These are phyloP conservation scores for Parapristionchus giblindavisi DNA, from an alignment of 2,888 invertebrate species.

Conservation along the genomic window DNA sequence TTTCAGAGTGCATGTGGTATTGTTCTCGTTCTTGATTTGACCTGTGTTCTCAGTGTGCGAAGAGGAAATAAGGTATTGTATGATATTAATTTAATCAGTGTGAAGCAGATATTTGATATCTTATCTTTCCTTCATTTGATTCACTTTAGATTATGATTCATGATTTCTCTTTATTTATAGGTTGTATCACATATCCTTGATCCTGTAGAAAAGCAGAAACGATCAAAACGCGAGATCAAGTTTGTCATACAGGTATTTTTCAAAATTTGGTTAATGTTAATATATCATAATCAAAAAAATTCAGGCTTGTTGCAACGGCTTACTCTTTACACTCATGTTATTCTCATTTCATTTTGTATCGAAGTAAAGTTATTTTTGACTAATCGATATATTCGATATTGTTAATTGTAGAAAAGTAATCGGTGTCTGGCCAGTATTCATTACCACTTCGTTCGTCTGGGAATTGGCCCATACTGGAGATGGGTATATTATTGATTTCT, in stretches of 20 bases:
- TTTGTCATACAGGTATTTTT: conserved; percentile 26
- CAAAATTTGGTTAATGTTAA: no score
- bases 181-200: not conserved
- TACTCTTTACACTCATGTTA: conserved; percentile 20
- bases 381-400: not conserved
- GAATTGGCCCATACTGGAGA: conserved; percentile 14
- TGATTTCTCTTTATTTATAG: not conserved
- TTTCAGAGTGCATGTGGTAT: not conserved
- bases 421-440: conserved; percentile 5
- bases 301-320: conserved; percentile 8
- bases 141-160: no score
- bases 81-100: no score
- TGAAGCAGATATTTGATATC: no score
- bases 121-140: no score
- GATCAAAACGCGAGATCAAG: not conserved
- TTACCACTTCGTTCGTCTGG: conserved; percentile 5
- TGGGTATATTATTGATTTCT: not conserved
- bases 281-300: not conserved
- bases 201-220: not conserved
- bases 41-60: not conserved
- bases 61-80: conserved; percentile 4
- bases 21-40: conserved; percentile 9
- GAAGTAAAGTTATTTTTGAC: not conserved
- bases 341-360: conserved; percentile 14
- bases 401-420: not conserved